These are phyloP conservation scores for Mizuhopecten yessoensis DNA, from an alignment of 1,140 invertebrate genomes.

Conservation along the genomic window DNA sequence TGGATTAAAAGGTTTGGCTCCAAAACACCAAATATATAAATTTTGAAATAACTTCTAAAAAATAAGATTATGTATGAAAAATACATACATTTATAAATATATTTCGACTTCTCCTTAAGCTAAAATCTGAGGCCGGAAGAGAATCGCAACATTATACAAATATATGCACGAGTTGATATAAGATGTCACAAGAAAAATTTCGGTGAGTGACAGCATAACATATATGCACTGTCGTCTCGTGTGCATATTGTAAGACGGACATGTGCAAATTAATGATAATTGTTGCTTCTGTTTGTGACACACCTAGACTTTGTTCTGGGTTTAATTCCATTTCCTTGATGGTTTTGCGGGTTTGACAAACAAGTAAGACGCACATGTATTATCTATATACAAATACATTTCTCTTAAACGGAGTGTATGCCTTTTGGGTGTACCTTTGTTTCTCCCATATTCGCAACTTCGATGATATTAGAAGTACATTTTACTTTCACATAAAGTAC, in stretches of 20 bases:
- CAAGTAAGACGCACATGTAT: not conserved
- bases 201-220: not conserved
- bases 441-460: not conserved
- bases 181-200: not conserved
- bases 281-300: not conserved
- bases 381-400: not conserved
- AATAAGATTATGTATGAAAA: too few species aligned
- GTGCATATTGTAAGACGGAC: not conserved
- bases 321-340: not conserved
- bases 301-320: not conserved
- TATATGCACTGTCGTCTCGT: not conserved
- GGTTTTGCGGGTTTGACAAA: not conserved
- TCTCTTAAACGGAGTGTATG: too few species aligned
- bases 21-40: not conserved
- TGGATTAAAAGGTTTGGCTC: not conserved
- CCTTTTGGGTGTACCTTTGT: not conserved
- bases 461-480: not conserved
- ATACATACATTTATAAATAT: too few species aligned
- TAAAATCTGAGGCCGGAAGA: not conserved
- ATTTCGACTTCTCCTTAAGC: too few species aligned
- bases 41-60: too few species aligned
- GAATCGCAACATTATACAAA: conserved; percentile 22
- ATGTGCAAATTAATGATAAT: conserved; percentile 7
- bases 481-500: not conserved
- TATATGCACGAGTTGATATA: not conserved